These are phyloP conservation scores for Morpho deidamia DNA, from an alignment of 2,888 invertebrate genomes.

Conservation along the genomic window DNA sequence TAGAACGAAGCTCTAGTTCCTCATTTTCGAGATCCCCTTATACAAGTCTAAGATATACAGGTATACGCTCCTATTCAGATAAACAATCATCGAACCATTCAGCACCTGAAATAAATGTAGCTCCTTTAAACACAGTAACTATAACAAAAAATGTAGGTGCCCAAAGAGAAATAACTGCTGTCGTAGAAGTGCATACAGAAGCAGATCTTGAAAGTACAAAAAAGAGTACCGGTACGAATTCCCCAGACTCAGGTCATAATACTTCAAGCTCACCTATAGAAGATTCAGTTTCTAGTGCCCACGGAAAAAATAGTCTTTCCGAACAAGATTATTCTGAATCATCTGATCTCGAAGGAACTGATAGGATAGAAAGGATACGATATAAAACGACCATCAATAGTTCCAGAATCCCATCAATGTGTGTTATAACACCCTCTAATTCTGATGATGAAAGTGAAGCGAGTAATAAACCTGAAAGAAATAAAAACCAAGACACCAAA, in stretches of 20 bases:
- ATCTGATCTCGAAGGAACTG: constrained; percentile 92
- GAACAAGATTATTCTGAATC: constrained; percentile 92
- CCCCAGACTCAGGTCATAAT: constrained; percentile 89
- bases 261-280: constrained; percentile 89
- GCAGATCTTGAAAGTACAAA: constrained; percentile 67
- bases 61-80: constrained; percentile 52
- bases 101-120: constrained; percentile 55
- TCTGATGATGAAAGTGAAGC: constrained; percentile 89
- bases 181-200: constrained; percentile 76
- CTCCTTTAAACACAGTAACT: constrained; percentile 52
- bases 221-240: constrained; percentile 82
- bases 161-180: constrained; percentile 76
- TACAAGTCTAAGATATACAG: constrained; percentile 57
- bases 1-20: constrained; percentile 73
- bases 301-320: constrained; percentile 83
- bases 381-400: constrained; percentile 92
- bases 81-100: constrained; percentile 55
- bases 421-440: constrained; percentile 92
- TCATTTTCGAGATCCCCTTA: constrained; percentile 63
- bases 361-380: constrained; percentile 90
- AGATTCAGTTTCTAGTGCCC: constrained; percentile 84
- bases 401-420: constrained; percentile 94
- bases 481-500: constrained; percentile 34
- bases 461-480: constrained; percentile 46
- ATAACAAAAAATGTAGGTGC: constrained; percentile 63